Conservation (phyloP, 2,888 invertebrate genomes). For the Mycalesis mineus region DNA sequence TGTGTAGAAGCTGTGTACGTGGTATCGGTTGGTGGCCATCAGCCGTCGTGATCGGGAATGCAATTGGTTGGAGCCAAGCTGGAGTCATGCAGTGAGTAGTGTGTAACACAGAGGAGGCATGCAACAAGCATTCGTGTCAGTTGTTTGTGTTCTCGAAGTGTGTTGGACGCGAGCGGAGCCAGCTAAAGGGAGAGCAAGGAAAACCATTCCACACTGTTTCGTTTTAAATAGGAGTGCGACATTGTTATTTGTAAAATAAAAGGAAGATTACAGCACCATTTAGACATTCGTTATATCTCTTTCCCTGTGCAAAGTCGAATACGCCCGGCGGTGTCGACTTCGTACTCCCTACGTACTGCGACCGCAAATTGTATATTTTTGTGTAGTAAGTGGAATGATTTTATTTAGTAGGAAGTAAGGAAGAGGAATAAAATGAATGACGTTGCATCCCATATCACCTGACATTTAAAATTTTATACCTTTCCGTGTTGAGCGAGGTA, state of each 20-base stretch:
- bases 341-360: not conserved
- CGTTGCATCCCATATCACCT: slow-evolving; percentile 78
- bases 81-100: slow-evolving; percentile 70
- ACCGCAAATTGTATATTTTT: slow-evolving; percentile 1
- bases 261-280: not conserved
- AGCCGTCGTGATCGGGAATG: slow-evolving; percentile 76
- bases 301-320: not conserved
- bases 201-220: slow-evolving; percentile 44
- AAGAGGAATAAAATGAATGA: slow-evolving; percentile 65
- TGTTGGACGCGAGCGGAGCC: slow-evolving; percentile 77
- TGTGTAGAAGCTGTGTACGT: slow-evolving; percentile 72
- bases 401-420: slow-evolving; percentile 58
- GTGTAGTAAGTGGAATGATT: slow-evolving; percentile 51
- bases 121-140: slow-evolving; percentile 65
- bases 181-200: slow-evolving; percentile 60
- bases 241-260: not conserved
- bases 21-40: slow-evolving; percentile 50
- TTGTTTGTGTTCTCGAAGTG: slow-evolving; percentile 52
- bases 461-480: slow-evolving; percentile 77
- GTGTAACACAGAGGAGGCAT: slow-evolving; percentile 63
- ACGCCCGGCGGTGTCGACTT: not conserved
- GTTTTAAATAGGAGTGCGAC: not conserved
- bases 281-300: not conserved
- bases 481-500: slow-evolving; percentile 77
- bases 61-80: slow-evolving; percentile 69